phyloP scores from a whole-genome alignment of 2,888 invertebrate species.

The Bhutanitis thaidina region DNA sequence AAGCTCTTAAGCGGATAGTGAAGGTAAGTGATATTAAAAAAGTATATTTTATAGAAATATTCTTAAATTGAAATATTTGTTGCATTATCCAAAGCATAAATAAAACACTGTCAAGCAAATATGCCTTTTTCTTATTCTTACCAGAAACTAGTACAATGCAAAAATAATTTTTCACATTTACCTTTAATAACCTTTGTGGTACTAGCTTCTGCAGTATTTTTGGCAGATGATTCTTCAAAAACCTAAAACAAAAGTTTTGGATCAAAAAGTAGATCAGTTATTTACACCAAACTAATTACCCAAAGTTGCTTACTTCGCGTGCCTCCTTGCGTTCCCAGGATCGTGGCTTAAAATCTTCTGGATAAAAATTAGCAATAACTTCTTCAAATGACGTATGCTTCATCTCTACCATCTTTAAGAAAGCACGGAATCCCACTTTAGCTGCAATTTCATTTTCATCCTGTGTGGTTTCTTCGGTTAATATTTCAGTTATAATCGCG shows the following conservation, averaged over 20 bases:
- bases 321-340: slow-evolving; percentile 89
- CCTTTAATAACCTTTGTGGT: slow-evolving; percentile 54
- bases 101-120: background rate
- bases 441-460: slow-evolving; percentile 88
- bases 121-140: background rate
- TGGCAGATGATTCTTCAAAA: slow-evolving; percentile 47
- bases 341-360: slow-evolving; percentile 90
- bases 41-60: too few relatives aligned
- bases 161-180: slow-evolving; percentile 25
- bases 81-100: background rate
- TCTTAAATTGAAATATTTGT: too few relatives aligned
- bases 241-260: slow-evolving; percentile 42
- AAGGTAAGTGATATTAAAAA: too few relatives aligned
- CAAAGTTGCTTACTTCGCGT: slow-evolving; percentile 77
- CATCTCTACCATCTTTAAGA: slow-evolving; percentile 91
- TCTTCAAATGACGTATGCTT: slow-evolving; percentile 91
- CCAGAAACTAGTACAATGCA: background rate
- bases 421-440: slow-evolving; percentile 91
- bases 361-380: slow-evolving; percentile 89
- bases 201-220: slow-evolving; percentile 48
- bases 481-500: slow-evolving; percentile 88
- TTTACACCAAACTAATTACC: background rate
- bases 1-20: too few relatives aligned
- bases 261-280: background rate
- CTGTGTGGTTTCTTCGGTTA: slow-evolving; percentile 88